Conservation (phyloP, 2,113 vertebrate genomes). For the Melospiza georgiana region DNA sequence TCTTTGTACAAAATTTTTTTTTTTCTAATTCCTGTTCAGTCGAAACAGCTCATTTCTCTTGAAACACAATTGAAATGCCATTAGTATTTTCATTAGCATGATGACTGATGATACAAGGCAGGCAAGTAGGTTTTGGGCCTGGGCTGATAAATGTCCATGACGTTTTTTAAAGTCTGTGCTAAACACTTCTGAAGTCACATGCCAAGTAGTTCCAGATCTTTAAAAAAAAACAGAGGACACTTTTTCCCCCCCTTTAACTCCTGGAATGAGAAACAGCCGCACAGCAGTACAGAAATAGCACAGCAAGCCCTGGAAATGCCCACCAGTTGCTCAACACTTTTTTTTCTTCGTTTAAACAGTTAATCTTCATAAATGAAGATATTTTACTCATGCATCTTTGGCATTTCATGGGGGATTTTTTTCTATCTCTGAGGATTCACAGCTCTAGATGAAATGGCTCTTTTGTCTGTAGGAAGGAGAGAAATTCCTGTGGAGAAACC, state of each 20-base stretch:
- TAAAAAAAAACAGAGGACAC: neutral
- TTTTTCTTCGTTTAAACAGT: conserved; percentile 4
- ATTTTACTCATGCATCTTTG: neutral
- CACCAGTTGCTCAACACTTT: neutral
- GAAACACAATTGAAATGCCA: neutral
- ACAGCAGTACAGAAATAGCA: neutral
- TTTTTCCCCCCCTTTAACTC: neutral
- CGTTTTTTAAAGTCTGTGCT: neutral
- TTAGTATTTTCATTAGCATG: conserved; percentile 55
- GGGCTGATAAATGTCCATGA: conserved; percentile 48
- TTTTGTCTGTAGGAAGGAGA: neutral
- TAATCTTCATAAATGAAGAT: neutral
- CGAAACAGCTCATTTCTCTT: conserved; percentile 20
- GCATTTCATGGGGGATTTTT: neutral
- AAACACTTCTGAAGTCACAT: conserved; percentile 36
- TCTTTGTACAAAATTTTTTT: conserved; percentile 11
- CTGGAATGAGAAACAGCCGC: neutral
- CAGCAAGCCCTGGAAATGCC: neutral
- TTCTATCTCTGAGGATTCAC: neutral
- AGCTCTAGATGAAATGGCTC: neutral
- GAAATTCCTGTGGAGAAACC: conserved; percentile 4
- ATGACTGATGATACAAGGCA: conserved; percentile 53
- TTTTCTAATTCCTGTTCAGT: conserved; percentile 24
- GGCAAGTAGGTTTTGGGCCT: conserved; percentile 27
- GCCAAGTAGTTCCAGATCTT: conserved; percentile 2